Evolutionary conservation across 2,888 invertebrate genomes (phyloP).

Genomic region (Vandiemenella viatica): DNA sequence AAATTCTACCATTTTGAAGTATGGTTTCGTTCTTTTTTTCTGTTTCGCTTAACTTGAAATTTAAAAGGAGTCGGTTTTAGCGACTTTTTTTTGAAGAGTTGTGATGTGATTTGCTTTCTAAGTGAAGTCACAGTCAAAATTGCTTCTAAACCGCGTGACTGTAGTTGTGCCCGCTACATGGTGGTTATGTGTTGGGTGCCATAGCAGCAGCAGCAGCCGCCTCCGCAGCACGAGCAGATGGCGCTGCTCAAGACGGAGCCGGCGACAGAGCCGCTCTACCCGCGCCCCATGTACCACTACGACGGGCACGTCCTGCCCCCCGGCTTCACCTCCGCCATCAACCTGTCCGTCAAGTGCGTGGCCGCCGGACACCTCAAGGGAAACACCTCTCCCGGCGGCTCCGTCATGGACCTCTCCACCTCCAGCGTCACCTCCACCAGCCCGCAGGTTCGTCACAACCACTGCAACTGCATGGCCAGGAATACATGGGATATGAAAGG

Average conservation of each 20-base stretch:
- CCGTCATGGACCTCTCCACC: slow-evolving; percentile 74
- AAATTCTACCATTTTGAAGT: too few species aligned
- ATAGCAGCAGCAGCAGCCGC: slow-evolving; percentile 28
- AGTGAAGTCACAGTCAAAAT: too few species aligned
- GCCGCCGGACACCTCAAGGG: slow-evolving; percentile 28
- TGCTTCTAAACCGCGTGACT: too few species aligned
- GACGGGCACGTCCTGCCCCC: slow-evolving; percentile 55
- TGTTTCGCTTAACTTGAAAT: too few species aligned
- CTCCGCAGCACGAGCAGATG: slow-evolving; percentile 37
- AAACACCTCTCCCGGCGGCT: slow-evolving; percentile 52
- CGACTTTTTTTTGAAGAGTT: too few species aligned
- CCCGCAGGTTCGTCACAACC: slow-evolving; percentile 47
- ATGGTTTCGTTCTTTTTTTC: too few species aligned
- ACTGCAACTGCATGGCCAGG: neutral
- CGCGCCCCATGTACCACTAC: slow-evolving; percentile 65
- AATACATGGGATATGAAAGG: neutral
- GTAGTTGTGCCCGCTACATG: too few species aligned
- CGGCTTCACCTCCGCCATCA: slow-evolving; percentile 54
- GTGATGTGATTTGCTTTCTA: too few species aligned
- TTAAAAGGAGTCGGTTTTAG: too few species aligned
- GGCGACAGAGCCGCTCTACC: slow-evolving; percentile 35
- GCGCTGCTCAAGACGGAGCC: slow-evolving; percentile 51
- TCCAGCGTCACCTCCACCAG: slow-evolving; percentile 71
- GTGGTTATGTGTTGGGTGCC: too few species aligned
- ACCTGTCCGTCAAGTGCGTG: slow-evolving; percentile 71